phyloP scores from a whole-genome alignment of 2,888 invertebrate species.

The Caradrina kadenii region DNA sequence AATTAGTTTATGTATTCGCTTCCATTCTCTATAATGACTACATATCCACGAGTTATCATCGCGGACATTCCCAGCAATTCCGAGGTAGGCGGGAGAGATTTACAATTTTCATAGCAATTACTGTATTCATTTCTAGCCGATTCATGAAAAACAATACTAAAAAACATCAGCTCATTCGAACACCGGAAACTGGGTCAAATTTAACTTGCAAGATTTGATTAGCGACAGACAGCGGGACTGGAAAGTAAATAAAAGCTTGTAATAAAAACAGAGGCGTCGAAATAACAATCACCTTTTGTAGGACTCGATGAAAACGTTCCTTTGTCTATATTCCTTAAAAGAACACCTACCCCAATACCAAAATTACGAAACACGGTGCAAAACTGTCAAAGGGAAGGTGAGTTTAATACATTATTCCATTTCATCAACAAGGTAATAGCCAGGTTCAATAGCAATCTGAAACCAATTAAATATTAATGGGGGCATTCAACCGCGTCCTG shows the following conservation, averaged over 20 bases:
- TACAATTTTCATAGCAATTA: too few relatives aligned
- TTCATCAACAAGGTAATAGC: not conserved
- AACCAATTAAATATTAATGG: constrained; percentile 20
- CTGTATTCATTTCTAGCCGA: too few relatives aligned
- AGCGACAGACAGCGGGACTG: too few relatives aligned
- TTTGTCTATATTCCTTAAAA: not conserved
- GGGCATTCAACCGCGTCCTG: not conserved
- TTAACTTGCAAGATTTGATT: too few relatives aligned
- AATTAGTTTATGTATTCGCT: not conserved
- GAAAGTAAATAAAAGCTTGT: too few relatives aligned
- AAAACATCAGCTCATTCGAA: too few relatives aligned
- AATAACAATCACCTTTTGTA: too few relatives aligned
- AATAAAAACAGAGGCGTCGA: too few relatives aligned
- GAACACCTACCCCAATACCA: not conserved
- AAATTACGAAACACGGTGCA: not conserved
- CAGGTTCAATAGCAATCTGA: not conserved
- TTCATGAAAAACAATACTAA: too few relatives aligned
- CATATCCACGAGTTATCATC: not conserved
- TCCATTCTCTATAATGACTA: not conserved
- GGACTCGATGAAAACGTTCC: too few relatives aligned
- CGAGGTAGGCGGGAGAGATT: too few relatives aligned
- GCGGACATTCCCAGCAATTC: not conserved
- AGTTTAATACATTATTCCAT: constrained; percentile 4
- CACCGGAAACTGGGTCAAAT: too few relatives aligned
- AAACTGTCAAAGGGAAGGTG: not conserved